Evolutionary conservation across 2,797 vertebrate species (phyloP).

Genomic region (Smutsia temminckii): DNA sequence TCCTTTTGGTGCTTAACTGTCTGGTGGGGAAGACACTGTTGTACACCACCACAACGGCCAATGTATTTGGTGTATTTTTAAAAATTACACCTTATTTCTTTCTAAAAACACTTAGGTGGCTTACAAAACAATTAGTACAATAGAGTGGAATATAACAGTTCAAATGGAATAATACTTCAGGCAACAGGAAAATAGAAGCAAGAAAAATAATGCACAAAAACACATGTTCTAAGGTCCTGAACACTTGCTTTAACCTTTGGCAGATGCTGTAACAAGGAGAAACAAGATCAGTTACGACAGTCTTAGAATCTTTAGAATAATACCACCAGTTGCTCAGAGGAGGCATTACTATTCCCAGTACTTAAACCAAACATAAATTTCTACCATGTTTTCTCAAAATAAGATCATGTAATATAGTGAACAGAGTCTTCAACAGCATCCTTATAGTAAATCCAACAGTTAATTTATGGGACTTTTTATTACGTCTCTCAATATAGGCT

Average conservation of each 20-base stretch:
- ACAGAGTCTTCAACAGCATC: background rate
- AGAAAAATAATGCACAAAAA: conserved; percentile 24
- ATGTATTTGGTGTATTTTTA: background rate
- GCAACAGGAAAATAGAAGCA: background rate
- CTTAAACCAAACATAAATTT: background rate
- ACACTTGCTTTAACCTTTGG: background rate
- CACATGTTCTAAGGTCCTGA: background rate
- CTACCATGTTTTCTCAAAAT: background rate
- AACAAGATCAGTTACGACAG: background rate
- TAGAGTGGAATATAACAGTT: background rate
- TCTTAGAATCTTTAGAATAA: background rate
- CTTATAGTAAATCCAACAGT: background rate
- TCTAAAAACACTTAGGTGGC: background rate
- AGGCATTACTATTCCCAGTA: background rate
- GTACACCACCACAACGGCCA: background rate
- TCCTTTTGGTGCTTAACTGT: background rate
- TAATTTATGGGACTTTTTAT: background rate
- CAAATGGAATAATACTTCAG: background rate
- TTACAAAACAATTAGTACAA: background rate
- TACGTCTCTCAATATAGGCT: background rate
- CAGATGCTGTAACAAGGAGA: background rate
- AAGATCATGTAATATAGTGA: background rate
- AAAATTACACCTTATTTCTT: background rate
- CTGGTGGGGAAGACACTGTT: background rate
- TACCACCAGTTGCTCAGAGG: background rate